These are phyloP conservation scores for Perizoma affinitatum DNA, from an alignment of 2,888 invertebrate species.

Conservation along the genomic window DNA sequence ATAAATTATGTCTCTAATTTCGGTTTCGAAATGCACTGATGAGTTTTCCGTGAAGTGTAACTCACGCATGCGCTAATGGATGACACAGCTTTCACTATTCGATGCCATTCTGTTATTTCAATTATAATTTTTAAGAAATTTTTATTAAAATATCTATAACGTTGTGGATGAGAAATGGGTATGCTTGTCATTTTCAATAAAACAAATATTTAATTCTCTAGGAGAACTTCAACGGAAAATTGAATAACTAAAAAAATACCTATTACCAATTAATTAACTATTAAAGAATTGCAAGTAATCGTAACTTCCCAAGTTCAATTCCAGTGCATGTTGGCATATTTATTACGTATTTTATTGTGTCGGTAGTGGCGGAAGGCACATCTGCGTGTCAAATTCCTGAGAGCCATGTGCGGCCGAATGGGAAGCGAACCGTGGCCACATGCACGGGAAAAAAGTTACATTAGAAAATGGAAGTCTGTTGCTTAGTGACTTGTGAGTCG, in stretches of 20 bases:
- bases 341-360: slow-evolving; percentile 76
- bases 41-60: slow-evolving; percentile 51
- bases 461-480: slow-evolving; percentile 41
- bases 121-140: neutral
- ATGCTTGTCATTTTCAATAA: neutral
- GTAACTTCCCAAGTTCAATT: slow-evolving; percentile 29
- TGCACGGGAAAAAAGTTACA: slow-evolving; percentile 37
- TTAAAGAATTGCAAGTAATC: neutral
- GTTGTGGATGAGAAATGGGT: too few species aligned
- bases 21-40: slow-evolving; percentile 49
- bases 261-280: too few species aligned
- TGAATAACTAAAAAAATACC: too few species aligned
- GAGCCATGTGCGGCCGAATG: slow-evolving; percentile 79
- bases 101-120: slow-evolving; percentile 32
- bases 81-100: slow-evolving; percentile 55
- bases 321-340: slow-evolving; percentile 60
- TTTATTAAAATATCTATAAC: too few species aligned
- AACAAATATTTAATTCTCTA: too few species aligned
- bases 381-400: slow-evolving; percentile 83
- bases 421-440: slow-evolving; percentile 72
- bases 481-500: slow-evolving; percentile 17
- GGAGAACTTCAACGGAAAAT: too few species aligned
- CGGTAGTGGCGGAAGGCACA: slow-evolving; percentile 69
- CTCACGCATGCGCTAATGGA: slow-evolving; percentile 56
- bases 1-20: slow-evolving; percentile 4